Percentiles rank a stretch among this genome's conserved stretches.
Evolutionary conservation across 2,888 invertebrate genomes (phyloP).

Genomic region (Monochamus alternatus): DNA sequence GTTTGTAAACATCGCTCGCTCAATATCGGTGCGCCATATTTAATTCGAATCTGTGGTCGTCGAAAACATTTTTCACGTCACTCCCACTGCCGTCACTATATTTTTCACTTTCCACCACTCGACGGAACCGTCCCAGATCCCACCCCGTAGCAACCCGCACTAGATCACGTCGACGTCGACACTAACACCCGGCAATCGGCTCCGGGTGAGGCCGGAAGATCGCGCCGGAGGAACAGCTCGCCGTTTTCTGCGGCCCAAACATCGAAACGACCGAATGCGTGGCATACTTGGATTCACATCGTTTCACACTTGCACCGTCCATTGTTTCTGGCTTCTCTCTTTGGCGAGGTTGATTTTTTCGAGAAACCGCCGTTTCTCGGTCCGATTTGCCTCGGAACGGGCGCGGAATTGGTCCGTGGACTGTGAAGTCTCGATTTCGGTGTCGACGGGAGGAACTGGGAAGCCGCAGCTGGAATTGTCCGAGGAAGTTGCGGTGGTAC

Average conservation of each 20-base stretch:
- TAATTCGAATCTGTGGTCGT: too few species aligned
- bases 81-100: too few species aligned
- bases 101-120: too few species aligned
- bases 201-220: conserved; percentile 23
- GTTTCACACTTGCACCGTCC: conserved; percentile 57
- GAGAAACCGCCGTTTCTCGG: conserved; percentile 16
- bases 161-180: not conserved
- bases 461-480: not conserved
- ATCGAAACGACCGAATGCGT: conserved; percentile 48
- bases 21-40: too few species aligned
- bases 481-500: not conserved
- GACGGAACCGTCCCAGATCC: too few species aligned
- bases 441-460: not conserved
- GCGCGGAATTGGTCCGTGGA: not conserved
- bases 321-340: conserved; percentile 45
- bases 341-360: conserved; percentile 26
- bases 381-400: not conserved
- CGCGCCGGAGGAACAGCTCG: conserved; percentile 17
- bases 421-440: not conserved
- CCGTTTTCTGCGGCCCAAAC: conserved; percentile 32
- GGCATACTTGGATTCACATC: conserved; percentile 62
- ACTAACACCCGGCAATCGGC: not conserved
- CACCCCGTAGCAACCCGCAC: conserved; percentile 20
- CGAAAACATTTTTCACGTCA: too few species aligned
- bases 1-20: too few species aligned